These are phyloP conservation scores for Amblyteles armatorius DNA, from an alignment of 2,888 invertebrate species.

Conservation along the genomic window DNA sequence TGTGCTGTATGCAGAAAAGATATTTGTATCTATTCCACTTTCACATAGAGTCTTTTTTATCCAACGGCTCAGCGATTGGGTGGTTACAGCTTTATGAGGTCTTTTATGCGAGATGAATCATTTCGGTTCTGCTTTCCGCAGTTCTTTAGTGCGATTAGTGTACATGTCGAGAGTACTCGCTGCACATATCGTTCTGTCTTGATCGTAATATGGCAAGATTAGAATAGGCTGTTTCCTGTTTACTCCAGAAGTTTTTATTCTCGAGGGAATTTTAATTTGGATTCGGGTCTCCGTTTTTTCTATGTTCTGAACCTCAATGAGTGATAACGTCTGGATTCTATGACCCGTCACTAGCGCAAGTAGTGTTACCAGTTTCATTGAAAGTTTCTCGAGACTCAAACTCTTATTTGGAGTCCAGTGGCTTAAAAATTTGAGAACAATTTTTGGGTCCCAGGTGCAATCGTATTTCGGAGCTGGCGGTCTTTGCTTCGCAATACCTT, in stretches of 20 bases:
- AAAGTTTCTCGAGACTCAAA: background rate
- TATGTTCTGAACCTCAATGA: background rate
- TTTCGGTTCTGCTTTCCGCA: slow-evolving; percentile 9
- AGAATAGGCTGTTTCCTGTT: background rate
- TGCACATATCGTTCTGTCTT: slow-evolving; percentile 37
- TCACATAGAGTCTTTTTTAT: slow-evolving; percentile 17
- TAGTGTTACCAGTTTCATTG: background rate
- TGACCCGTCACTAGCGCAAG: background rate
- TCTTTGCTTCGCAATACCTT: slow-evolving; percentile 65
- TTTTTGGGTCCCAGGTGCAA: slow-evolving; percentile 67
- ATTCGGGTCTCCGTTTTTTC: background rate
- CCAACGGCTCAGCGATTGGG: slow-evolving; percentile 42
- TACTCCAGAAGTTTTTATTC: background rate
- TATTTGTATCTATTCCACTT: slow-evolving; percentile 23
- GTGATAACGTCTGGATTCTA: background rate
- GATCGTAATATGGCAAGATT: background rate
- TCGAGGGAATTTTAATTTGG: background rate
- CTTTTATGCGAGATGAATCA: background rate
- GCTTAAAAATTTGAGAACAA: slow-evolving; percentile 60
- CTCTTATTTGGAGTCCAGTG: background rate
- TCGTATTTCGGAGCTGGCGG: slow-evolving; percentile 67
- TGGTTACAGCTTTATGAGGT: slow-evolving; percentile 21
- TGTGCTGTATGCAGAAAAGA: no score
- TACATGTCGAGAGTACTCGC: slow-evolving; percentile 46
- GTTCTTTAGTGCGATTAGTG: slow-evolving; percentile 12